Evolutionary conservation across 2,797 vertebrate species (phyloP).

Genomic region (Rhincodon typus): DNA sequence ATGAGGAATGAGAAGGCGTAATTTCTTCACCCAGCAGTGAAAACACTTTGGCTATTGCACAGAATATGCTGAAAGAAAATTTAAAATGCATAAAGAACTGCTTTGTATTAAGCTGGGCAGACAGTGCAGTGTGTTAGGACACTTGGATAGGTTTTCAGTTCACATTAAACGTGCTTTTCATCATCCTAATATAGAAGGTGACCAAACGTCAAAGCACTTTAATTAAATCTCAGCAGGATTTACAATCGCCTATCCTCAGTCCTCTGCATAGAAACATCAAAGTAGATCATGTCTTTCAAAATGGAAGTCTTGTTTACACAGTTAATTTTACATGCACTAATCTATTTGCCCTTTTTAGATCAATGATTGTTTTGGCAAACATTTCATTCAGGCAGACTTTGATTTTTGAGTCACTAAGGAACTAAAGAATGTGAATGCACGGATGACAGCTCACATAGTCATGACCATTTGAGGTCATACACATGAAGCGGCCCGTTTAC

Average conservation of each 20-base stretch:
- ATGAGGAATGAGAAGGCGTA: background rate
- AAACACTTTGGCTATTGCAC: background rate
- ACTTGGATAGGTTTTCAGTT: slow-evolving; percentile 6
- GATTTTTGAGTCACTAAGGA: slow-evolving; percentile 9
- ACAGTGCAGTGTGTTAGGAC: background rate
- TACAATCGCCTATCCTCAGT: slow-evolving; percentile 9
- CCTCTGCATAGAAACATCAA: slow-evolving; percentile 8
- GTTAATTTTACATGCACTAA: slow-evolving; percentile 5
- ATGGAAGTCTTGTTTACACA: background rate
- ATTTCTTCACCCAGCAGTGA: background rate
- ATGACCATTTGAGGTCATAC: background rate
- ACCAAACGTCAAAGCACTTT: background rate
- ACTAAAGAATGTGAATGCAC: background rate
- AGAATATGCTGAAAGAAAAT: background rate
- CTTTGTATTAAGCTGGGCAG: background rate
- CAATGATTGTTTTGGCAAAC: slow-evolving; percentile 18
- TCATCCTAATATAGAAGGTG: slow-evolving; percentile 9
- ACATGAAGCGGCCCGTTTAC: background rate
- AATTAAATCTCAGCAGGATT: slow-evolving; percentile 9
- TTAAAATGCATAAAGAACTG: background rate
- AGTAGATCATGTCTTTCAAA: slow-evolving; percentile 3
- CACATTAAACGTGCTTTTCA: slow-evolving; percentile 9
- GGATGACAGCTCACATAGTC: background rate
- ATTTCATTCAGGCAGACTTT: background rate
- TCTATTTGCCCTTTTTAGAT: slow-evolving; percentile 9